Conservation (phyloP, 92 coral and sea anemone genomes). For the Heliopora coerulea region DNA sequence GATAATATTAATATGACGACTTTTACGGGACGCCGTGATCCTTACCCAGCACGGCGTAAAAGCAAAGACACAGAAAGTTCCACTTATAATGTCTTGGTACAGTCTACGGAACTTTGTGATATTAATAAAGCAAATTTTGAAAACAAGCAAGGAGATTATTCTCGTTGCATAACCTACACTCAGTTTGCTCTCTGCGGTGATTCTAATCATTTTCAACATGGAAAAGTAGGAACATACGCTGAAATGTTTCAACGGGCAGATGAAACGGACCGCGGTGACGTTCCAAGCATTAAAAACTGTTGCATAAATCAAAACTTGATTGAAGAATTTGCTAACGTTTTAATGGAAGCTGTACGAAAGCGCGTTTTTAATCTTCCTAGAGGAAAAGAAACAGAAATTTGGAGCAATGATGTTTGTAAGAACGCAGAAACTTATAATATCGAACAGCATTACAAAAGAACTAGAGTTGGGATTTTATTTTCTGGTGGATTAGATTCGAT, state of each 20-base stretch:
- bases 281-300: not conserved
- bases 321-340: conserved; percentile 51
- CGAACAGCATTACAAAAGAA: not conserved
- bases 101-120: too few relatives aligned
- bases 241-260: not conserved
- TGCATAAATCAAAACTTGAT: not conserved
- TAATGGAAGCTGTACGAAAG: conserved; percentile 80
- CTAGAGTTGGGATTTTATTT: conserved; percentile 80
- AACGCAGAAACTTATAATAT: not conserved
- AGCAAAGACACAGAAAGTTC: too few relatives aligned
- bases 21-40: too few relatives aligned
- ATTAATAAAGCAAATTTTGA: too few relatives aligned
- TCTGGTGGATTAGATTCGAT: conserved; percentile 98
- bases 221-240: not conserved
- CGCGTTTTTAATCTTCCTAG: conserved; percentile 82
- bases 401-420: not conserved
- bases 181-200: too few relatives aligned
- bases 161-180: too few relatives aligned
- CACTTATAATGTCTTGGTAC: too few relatives aligned
- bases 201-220: not conserved
- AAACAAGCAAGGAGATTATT: too few relatives aligned
- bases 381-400: not conserved
- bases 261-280: not conserved
- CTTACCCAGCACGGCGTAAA: too few relatives aligned
- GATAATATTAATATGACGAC: too few relatives aligned